Conservation (phyloP, 1,140 invertebrate genomes). For the Goniozus legneri region DNA sequence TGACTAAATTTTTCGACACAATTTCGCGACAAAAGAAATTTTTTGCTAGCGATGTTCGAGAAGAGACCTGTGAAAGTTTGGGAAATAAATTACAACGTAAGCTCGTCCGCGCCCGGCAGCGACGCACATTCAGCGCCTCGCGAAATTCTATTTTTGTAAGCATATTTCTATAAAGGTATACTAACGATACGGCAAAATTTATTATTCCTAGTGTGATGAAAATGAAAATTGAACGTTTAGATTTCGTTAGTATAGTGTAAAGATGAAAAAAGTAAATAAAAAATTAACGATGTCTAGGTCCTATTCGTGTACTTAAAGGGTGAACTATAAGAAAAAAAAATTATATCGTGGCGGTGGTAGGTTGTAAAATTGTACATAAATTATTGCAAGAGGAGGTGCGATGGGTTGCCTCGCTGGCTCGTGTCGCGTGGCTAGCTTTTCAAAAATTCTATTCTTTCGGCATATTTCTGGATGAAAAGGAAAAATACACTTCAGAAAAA, state of each 20-base stretch:
- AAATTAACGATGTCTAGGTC: constrained; percentile 57
- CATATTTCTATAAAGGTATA: constrained; percentile 58
- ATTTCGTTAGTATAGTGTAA: constrained; percentile 58
- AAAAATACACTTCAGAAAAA: neutral
- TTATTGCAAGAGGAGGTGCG: constrained; percentile 52
- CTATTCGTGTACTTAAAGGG: constrained; percentile 52
- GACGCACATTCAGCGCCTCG: constrained; percentile 47
- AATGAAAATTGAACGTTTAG: constrained; percentile 57
- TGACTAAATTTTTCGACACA: too few species aligned
- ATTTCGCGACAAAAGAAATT: too few species aligned
- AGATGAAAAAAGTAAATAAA: constrained; percentile 28
- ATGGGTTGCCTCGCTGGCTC: constrained; percentile 40
- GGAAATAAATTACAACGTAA: constrained; percentile 37
- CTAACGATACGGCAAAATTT: constrained; percentile 57
- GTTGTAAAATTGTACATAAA: constrained; percentile 58
- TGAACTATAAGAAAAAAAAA: constrained; percentile 44
- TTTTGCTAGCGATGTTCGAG: too few species aligned
- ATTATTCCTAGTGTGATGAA: constrained; percentile 56
- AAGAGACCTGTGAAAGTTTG: too few species aligned
- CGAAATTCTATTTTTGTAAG: constrained; percentile 59
- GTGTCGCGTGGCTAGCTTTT: constrained; percentile 35
- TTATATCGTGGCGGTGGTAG: constrained; percentile 56
- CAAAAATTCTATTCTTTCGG: constrained; percentile 19
- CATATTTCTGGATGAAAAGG: constrained; percentile 4
- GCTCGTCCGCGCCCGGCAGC: constrained; percentile 44